These are phyloP conservation scores for Epirrhoe alternata DNA, from an alignment of 2,888 invertebrate species.

Conservation along the genomic window DNA sequence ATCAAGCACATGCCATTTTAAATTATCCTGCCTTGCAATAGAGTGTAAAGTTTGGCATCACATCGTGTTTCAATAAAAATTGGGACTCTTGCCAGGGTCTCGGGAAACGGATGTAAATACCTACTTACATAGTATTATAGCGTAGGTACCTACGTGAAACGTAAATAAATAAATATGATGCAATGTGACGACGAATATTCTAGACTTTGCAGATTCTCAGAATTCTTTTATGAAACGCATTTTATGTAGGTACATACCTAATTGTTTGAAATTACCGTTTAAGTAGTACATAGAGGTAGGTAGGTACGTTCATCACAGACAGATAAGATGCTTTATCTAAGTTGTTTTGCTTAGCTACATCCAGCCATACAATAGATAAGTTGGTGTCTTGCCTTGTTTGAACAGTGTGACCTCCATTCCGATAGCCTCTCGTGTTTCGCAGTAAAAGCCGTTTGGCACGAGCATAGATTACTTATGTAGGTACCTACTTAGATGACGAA, in stretches of 20 bases:
- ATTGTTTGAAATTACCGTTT: too few relatives aligned
- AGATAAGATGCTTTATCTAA: not conserved
- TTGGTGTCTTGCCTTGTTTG: slow-evolving; percentile 8
- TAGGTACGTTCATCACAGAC: not conserved
- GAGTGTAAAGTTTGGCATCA: slow-evolving; percentile 24
- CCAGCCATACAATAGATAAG: not conserved
- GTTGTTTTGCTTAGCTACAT: slow-evolving; percentile 1
- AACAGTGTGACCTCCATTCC: slow-evolving; percentile 9
- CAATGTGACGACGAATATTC: slow-evolving; percentile 56
- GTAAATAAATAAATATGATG: slow-evolving; percentile 66
- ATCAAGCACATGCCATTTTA: slow-evolving; percentile 20
- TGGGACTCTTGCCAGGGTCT: slow-evolving; percentile 67
- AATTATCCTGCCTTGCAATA: slow-evolving; percentile 19
- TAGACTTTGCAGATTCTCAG: slow-evolving; percentile 45
- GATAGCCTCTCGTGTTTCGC: slow-evolving; percentile 13
- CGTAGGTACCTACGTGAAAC: slow-evolving; percentile 30
- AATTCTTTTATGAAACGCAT: too few relatives aligned
- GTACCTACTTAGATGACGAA: not conserved
- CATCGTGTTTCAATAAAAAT: slow-evolving; percentile 41
- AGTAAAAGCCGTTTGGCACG: slow-evolving; percentile 21
- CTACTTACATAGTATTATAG: slow-evolving; percentile 1
- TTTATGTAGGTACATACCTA: too few relatives aligned
- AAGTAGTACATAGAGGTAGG: too few relatives aligned
- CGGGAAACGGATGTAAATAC: slow-evolving; percentile 55
- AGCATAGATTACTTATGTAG: slow-evolving; percentile 7